These are phyloP conservation scores for Arnoldichthys spilopterus DNA, from an alignment of 2,797 vertebrate genomes.

Conservation along the genomic window DNA sequence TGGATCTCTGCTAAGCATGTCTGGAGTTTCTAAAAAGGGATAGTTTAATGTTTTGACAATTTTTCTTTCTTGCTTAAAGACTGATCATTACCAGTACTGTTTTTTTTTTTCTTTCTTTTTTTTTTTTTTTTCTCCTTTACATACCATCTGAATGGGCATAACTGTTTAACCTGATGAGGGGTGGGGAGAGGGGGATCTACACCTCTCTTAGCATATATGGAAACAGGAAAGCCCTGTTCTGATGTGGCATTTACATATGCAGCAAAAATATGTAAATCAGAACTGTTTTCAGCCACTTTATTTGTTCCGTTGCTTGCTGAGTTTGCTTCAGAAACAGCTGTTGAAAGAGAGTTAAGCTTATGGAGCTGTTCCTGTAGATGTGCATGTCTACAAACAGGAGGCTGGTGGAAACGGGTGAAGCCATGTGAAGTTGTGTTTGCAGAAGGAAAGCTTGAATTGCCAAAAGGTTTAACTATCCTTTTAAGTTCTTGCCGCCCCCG, in stretches of 20 bases:
- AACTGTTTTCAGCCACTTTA: background rate
- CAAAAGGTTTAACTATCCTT: conserved; percentile 29
- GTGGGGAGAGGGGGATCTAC: background rate
- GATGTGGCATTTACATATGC: background rate
- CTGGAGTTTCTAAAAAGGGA: conserved; percentile 46
- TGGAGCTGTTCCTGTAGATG: conserved; percentile 13
- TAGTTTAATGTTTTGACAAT: conserved; percentile 27
- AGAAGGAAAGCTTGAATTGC: conserved; percentile 13
- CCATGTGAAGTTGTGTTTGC: background rate
- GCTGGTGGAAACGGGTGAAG: background rate
- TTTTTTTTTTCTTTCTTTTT: too few relatives aligned
- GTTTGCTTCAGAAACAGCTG: background rate
- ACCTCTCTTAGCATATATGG: background rate
- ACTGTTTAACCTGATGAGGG: background rate
- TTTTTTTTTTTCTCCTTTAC: background rate
- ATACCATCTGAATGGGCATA: background rate
- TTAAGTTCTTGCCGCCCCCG: conserved; percentile 62
- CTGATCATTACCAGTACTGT: background rate
- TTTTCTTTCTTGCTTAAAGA: background rate
- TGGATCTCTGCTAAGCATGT: conserved; percentile 63
- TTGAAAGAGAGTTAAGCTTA: background rate
- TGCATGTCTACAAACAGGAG: background rate
- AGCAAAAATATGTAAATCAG: conserved; percentile 1
- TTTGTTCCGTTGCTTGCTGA: too few relatives aligned
- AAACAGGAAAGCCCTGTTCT: background rate